A percentile compares a stretch with the other conserved stretches of the same genome.
Evolutionary conservation across 35 echinoderm and acorn worm genomes (phyloP).

Genomic region (Chiridota heheva): DNA sequence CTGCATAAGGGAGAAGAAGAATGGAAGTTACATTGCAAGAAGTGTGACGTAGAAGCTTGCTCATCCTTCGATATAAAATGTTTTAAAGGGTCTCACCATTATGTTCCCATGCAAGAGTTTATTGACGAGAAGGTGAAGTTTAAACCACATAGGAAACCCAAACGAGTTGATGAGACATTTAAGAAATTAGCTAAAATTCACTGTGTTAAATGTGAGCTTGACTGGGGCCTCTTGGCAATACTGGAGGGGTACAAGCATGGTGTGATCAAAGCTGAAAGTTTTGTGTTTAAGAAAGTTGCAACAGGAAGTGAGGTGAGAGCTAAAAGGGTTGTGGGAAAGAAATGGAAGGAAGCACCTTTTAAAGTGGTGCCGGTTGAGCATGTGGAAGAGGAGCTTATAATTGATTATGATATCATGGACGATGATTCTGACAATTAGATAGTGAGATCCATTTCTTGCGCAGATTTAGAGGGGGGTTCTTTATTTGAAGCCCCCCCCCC

Average conservation of each 20-base stretch:
- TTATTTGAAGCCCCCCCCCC: too few species aligned
- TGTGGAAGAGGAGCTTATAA: conserved; percentile 10
- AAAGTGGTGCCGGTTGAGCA: conserved; percentile 3
- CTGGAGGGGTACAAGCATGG: background rate
- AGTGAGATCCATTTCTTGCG: too few species aligned
- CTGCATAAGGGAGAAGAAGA: background rate
- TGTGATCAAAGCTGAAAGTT: conserved; percentile 14
- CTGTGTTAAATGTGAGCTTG: background rate
- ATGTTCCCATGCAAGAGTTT: conserved; percentile 23
- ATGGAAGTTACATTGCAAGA: conserved; percentile 26
- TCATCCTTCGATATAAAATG: conserved; percentile 27
- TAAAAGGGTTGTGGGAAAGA: conserved; percentile 3
- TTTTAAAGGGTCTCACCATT: conserved; percentile 28
- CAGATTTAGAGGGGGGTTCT: too few species aligned
- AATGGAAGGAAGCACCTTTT: conserved; percentile 29
- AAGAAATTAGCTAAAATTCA: conserved; percentile 16
- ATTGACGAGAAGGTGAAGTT: conserved; percentile 24
- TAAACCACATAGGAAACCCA: conserved; percentile 24
- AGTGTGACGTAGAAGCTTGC: conserved; percentile 28
- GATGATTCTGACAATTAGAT: too few species aligned
- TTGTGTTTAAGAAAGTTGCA: background rate
- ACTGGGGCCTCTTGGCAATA: conserved; percentile 39
- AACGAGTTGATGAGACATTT: conserved; percentile 3
- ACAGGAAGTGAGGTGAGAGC: background rate
- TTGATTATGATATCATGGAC: too few species aligned